These are phyloP conservation scores for Tinamus guttatus DNA, from an alignment of 2,113 vertebrate genomes.

Conservation along the genomic window DNA sequence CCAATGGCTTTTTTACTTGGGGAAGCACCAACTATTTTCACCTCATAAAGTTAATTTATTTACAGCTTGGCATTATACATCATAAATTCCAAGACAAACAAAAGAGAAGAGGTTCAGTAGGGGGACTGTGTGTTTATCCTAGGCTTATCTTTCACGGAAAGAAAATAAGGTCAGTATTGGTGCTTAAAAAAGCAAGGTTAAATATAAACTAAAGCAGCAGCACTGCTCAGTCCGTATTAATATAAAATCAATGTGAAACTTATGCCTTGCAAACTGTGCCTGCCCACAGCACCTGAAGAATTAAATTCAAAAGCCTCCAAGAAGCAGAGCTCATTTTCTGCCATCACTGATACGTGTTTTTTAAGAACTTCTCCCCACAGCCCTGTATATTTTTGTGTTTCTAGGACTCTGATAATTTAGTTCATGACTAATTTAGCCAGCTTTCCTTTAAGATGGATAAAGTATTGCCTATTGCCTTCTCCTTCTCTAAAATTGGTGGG, in stretches of 20 bases:
- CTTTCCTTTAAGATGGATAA: background rate
- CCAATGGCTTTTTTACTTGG: background rate
- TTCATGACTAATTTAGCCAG: background rate
- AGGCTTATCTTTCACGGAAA: background rate
- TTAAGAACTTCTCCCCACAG: background rate
- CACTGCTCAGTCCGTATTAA: background rate
- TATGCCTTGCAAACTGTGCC: background rate
- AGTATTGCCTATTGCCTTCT: background rate
- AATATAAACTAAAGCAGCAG: background rate
- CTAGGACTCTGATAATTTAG: background rate
- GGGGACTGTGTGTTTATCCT: background rate
- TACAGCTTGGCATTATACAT: background rate
- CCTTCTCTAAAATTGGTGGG: background rate
- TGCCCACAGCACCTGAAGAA: background rate
- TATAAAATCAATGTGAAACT: background rate
- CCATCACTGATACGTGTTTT: background rate
- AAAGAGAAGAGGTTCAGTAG: background rate
- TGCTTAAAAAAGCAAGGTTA: background rate
- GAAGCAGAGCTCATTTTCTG: background rate
- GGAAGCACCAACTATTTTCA: background rate
- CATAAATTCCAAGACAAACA: background rate
- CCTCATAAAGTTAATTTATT: background rate
- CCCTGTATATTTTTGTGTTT: background rate
- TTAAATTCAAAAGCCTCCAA: background rate
- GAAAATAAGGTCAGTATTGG: background rate